Conservation (phyloP, 2,113 vertebrate species). For the Sarotherodon lohbergeri region DNA sequence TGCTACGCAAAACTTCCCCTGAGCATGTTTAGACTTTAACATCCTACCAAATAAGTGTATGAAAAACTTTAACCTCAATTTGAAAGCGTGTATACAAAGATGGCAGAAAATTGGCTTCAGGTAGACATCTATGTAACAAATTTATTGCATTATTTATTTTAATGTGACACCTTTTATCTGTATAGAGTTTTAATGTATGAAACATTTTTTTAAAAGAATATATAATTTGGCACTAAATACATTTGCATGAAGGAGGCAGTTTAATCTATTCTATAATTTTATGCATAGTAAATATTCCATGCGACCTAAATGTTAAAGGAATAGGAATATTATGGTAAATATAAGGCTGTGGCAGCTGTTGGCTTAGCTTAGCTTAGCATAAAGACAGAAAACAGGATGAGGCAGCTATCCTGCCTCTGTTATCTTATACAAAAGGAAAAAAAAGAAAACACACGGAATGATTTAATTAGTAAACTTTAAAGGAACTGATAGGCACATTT, state of each 20-base stretch:
- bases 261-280: neutral
- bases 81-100: neutral
- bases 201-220: accelerated
- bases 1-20: neutral
- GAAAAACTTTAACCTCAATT: neutral
- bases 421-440: accelerated
- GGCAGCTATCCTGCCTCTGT: neutral
- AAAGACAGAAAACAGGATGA: neutral
- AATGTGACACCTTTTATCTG: neutral
- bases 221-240: neutral
- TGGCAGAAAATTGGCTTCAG: neutral
- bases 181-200: accelerated
- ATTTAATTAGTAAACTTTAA: neutral
- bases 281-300: neutral
- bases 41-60: neutral
- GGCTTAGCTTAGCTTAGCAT: neutral
- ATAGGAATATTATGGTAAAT: neutral
- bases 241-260: neutral
- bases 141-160: neutral
- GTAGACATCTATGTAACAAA: neutral
- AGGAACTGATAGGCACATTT: neutral
- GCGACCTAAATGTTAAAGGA: neutral
- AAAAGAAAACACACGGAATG: neutral
- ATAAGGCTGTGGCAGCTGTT: neutral
- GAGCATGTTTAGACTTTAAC: neutral